These are phyloP conservation scores for Rhyzopertha dominica DNA, from an alignment of 1,140 invertebrate species.

Conservation along the genomic window DNA sequence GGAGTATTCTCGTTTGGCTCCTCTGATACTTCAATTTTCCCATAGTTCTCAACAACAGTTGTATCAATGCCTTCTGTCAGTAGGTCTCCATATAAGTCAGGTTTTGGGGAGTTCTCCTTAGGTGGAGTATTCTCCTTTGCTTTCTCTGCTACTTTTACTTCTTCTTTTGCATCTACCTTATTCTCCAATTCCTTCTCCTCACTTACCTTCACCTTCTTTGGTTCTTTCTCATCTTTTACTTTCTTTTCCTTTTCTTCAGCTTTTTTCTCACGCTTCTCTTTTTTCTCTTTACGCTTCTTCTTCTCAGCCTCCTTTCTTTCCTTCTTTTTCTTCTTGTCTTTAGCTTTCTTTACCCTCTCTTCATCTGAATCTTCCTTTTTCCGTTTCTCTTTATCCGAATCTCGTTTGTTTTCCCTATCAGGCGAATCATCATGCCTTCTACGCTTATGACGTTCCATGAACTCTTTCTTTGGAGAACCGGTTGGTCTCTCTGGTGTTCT, in stretches of 20 bases:
- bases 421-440: slow-evolving; percentile 14
- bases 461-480: too few relatives aligned
- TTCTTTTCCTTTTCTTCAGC: slow-evolving; percentile 34
- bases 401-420: slow-evolving; percentile 25
- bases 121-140: slow-evolving; percentile 38
- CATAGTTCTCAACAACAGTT: slow-evolving; percentile 37
- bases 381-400: slow-evolving; percentile 44
- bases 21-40: slow-evolving; percentile 24
- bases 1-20: slow-evolving; percentile 3
- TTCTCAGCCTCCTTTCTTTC: slow-evolving; percentile 52
- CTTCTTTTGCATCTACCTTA: slow-evolving; percentile 21
- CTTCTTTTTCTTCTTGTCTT: slow-evolving; percentile 53
- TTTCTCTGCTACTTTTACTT: neutral
- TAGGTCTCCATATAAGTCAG: slow-evolving; percentile 42
- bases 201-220: slow-evolving; percentile 34
- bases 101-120: slow-evolving; percentile 15
- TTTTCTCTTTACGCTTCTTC: slow-evolving; percentile 49
- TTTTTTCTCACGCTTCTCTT: slow-evolving; percentile 50
- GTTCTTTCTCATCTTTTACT: slow-evolving; percentile 27
- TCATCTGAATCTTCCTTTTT: slow-evolving; percentile 46
- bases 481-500: slow-evolving; percentile 23
- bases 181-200: slow-evolving; percentile 42
- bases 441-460: too few relatives aligned
- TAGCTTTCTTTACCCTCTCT: slow-evolving; percentile 49
- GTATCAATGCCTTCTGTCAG: slow-evolving; percentile 37